These are phyloP conservation scores for Panthera leo DNA, from an alignment of 2,113 vertebrate species.

Conservation along the genomic window DNA sequence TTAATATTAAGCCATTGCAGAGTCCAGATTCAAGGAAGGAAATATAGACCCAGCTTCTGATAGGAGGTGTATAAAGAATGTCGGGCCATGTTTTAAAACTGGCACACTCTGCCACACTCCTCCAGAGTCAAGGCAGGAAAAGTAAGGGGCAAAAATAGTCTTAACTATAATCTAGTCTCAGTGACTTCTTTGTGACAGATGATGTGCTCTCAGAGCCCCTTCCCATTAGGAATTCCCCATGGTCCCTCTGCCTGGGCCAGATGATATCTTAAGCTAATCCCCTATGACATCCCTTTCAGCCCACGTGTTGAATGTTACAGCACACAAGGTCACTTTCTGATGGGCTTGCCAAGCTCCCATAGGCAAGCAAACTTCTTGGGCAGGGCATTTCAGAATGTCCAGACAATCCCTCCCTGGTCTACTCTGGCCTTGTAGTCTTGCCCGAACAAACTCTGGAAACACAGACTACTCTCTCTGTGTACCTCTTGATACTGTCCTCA, in stretches of 20 bases:
- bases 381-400: background rate
- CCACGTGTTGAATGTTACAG: rapidly evolving
- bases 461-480: background rate
- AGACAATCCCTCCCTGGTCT: background rate
- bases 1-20: background rate
- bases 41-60: background rate
- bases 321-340: background rate
- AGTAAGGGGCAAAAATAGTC: background rate
- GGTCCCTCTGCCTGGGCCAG: background rate
- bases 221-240: background rate
- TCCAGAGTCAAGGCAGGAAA: background rate
- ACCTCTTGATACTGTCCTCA: background rate
- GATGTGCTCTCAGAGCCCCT: background rate
- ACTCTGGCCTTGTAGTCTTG: background rate
- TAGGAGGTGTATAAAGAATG: too few species aligned
- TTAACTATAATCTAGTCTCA: background rate
- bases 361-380: too few species aligned
- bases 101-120: background rate
- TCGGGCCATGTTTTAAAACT: background rate
- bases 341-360: rapidly evolving
- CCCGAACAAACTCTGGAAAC: background rate
- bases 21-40: background rate
- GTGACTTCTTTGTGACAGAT: background rate
- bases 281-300: background rate
- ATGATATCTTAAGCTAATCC: background rate